Conservation (phyloP, 2,888 invertebrate species). For the Venusia cambrica region DNA sequence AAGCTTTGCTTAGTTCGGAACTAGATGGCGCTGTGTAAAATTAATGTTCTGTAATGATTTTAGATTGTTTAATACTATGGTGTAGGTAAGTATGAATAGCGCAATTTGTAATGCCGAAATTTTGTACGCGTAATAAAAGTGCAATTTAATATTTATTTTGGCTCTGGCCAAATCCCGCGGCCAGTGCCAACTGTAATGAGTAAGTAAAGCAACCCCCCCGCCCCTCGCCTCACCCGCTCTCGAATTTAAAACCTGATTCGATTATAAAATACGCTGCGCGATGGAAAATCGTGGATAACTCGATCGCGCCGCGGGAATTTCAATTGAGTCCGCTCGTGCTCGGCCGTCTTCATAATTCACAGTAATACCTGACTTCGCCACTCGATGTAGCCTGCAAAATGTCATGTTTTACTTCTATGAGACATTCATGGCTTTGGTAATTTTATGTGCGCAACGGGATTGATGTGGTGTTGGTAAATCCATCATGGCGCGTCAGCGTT, state of each 20-base stretch:
- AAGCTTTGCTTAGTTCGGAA: too few relatives aligned
- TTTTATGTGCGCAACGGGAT: too few relatives aligned
- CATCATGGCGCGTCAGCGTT: not conserved
- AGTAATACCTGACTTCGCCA: slow-evolving; percentile 7
- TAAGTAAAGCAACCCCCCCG: slow-evolving; percentile 7
- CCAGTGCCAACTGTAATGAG: slow-evolving; percentile 16
- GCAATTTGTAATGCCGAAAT: too few relatives aligned
- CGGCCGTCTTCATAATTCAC: slow-evolving; percentile 14
- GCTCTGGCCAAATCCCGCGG: not conserved
- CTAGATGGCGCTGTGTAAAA: too few relatives aligned
- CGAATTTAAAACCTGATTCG: slow-evolving; percentile 14
- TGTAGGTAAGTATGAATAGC: too few relatives aligned
- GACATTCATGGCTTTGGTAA: not conserved
- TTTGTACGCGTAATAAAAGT: slow-evolving; percentile 9
- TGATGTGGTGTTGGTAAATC: not conserved
- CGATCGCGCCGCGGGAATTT: slow-evolving; percentile 17
- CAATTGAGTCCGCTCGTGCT: slow-evolving; percentile 19
- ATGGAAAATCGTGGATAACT: slow-evolving; percentile 23
- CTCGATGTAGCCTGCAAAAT: slow-evolving; percentile 2
- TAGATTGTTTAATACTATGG: too few relatives aligned
- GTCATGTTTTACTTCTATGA: not conserved
- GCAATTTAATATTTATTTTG: slow-evolving; percentile 14
- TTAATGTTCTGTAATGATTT: too few relatives aligned
- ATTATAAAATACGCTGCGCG: slow-evolving; percentile 22
- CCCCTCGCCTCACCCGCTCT: not conserved